These are phyloP conservation scores for Palythoa caribaeorum DNA, from an alignment of 92 coral and sea anemone genomes.

Conservation along the genomic window DNA sequence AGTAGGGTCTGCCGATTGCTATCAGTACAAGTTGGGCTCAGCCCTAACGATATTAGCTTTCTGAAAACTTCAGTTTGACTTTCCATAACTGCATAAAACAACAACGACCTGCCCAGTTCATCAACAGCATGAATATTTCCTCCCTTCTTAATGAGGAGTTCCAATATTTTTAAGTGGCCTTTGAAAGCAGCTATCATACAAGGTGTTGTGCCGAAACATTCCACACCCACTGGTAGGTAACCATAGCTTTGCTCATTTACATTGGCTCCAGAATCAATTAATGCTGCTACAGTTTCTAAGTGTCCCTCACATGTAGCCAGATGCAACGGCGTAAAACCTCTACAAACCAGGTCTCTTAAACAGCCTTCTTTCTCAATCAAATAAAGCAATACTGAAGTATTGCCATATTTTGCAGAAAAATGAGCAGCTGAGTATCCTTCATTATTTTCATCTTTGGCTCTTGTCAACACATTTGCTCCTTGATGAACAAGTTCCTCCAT, in stretches of 20 bases:
- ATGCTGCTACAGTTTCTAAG: conserved; percentile 21
- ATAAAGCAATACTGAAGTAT: conserved; percentile 17
- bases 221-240: conserved; percentile 34
- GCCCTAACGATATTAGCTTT: not conserved
- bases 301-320: conserved; percentile 38
- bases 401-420: conserved; percentile 40
- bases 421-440: conserved; percentile 27
- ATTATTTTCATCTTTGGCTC: not conserved
- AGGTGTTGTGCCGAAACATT: conserved; percentile 41
- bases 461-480: conserved; percentile 10
- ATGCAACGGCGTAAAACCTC: conserved; percentile 45
- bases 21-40: conserved; percentile 12
- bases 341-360: conserved; percentile 11
- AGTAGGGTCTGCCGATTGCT: conserved; percentile 16
- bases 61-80: conserved; percentile 17
- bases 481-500: conserved; percentile 5
- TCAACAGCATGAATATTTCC: conserved; percentile 16
- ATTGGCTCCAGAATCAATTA: conserved; percentile 35
- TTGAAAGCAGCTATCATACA: conserved; percentile 49
- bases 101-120: conserved; percentile 34
- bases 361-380: conserved; percentile 36
- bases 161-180: conserved; percentile 8
- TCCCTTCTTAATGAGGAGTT: conserved; percentile 16
- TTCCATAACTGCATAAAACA: conserved; percentile 16
- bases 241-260: conserved; percentile 40